phyloP scores from a whole-genome alignment of 1,140 invertebrate genomes.

The Chironomus striatipennis region DNA sequence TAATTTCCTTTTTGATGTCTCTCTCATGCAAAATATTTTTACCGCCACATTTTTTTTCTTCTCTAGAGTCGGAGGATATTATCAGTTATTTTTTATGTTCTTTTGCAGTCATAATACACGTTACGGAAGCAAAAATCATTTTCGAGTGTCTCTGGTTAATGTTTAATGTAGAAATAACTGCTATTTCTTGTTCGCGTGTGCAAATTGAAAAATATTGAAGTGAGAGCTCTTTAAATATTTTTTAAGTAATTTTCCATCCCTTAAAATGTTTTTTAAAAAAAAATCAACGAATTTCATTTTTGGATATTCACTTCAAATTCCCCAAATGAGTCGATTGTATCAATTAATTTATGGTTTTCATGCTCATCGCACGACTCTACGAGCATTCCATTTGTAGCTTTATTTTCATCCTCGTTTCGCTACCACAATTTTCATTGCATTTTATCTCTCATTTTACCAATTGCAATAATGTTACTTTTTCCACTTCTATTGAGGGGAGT shows the following conservation, averaged over 20 bases:
- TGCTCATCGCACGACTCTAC: background rate
- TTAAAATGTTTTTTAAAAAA: background rate
- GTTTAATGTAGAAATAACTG: background rate
- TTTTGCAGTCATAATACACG: background rate
- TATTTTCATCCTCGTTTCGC: background rate
- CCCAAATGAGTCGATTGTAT: conserved; percentile 19
- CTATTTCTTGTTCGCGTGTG: background rate
- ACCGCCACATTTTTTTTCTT: no score
- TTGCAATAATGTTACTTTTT: no score
- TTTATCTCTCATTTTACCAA: background rate
- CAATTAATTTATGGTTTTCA: conserved; percentile 21
- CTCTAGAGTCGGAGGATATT: background rate
- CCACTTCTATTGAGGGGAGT: background rate
- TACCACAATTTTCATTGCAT: conserved; percentile 2
- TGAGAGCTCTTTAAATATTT: background rate
- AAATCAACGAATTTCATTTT: no score
- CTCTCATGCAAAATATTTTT: background rate
- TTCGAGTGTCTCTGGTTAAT: background rate
- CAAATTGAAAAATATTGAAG: conserved; percentile 9
- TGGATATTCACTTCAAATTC: background rate
- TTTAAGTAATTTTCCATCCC: no score
- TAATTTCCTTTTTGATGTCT: conserved; percentile 9
- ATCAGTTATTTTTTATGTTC: background rate
- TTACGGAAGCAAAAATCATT: background rate
- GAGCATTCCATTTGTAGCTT: background rate